These are phyloP conservation scores for Diachrysia chrysitis DNA, from an alignment of 2,888 invertebrate species.

Conservation along the genomic window DNA sequence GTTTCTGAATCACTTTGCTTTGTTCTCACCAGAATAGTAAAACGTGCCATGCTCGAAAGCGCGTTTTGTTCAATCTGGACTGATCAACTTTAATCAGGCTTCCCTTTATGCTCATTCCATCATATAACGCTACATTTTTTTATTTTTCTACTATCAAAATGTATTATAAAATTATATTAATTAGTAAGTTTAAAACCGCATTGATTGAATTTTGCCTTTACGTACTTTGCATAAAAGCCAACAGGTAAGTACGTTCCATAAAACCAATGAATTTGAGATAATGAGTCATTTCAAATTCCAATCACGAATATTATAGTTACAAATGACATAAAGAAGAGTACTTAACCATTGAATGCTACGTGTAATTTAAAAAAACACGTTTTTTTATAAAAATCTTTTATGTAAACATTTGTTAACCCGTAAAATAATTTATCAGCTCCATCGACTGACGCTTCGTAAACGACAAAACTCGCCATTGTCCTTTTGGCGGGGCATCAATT, in stretches of 20 bases:
- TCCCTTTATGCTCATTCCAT: not conserved
- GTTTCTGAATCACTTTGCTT: not conserved
- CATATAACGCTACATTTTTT: too few relatives aligned
- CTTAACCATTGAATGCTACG: not conserved
- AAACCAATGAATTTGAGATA: constrained; percentile 4
- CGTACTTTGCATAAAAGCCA: not conserved
- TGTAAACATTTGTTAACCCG: constrained; percentile 26
- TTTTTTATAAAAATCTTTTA: not conserved
- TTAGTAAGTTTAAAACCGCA: not conserved
- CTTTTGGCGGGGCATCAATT: constrained; percentile 46
- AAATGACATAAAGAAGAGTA: constrained; percentile 4
- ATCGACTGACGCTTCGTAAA: constrained; percentile 31
- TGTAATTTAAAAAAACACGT: not conserved
- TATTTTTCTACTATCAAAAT: not conserved
- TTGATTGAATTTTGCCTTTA: not conserved
- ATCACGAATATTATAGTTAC: constrained; percentile 4
- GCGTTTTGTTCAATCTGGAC: not conserved
- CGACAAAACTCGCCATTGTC: constrained; percentile 43
- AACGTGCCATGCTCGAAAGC: not conserved
- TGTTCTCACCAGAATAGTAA: not conserved
- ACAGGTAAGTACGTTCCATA: not conserved
- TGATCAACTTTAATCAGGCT: not conserved
- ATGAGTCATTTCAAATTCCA: not conserved
- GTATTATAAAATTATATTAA: not conserved
- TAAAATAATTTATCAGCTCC: constrained; percentile 33